Conservation (phyloP, 2,797 vertebrate genomes). For the Leucoraja ocellata region DNA sequence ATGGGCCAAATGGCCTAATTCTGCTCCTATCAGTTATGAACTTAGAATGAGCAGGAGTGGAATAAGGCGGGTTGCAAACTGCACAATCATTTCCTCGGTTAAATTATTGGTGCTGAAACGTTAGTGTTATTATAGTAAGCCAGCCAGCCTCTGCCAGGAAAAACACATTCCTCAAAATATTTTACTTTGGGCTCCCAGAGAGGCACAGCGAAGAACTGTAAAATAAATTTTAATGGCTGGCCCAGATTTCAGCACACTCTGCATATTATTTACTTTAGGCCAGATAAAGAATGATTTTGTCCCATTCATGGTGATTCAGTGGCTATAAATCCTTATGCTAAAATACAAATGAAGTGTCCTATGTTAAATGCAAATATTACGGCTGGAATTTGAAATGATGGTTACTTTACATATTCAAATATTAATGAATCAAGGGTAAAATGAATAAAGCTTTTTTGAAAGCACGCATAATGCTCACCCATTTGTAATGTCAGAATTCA, state of each 20-base stretch:
- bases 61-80: no score
- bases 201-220: neutral
- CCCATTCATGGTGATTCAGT: neutral
- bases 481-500: neutral
- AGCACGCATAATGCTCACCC: neutral
- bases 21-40: no score
- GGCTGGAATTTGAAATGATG: neutral
- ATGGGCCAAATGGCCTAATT: no score
- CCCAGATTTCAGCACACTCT: neutral
- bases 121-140: neutral
- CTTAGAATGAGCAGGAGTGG: no score
- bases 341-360: no score
- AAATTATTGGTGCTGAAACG: neutral
- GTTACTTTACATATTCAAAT: neutral
- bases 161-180: neutral
- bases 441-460: constrained; percentile 17
- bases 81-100: no score
- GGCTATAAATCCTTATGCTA: neutral
- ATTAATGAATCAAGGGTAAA: neutral
- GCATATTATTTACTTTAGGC: neutral
- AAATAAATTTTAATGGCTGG: neutral
- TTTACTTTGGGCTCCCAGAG: neutral
- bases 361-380: neutral
- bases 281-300: neutral
- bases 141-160: neutral